Evolutionary conservation across 2,888 invertebrate species (phyloP).

Genomic region (Rotaria magnacalcarata): DNA sequence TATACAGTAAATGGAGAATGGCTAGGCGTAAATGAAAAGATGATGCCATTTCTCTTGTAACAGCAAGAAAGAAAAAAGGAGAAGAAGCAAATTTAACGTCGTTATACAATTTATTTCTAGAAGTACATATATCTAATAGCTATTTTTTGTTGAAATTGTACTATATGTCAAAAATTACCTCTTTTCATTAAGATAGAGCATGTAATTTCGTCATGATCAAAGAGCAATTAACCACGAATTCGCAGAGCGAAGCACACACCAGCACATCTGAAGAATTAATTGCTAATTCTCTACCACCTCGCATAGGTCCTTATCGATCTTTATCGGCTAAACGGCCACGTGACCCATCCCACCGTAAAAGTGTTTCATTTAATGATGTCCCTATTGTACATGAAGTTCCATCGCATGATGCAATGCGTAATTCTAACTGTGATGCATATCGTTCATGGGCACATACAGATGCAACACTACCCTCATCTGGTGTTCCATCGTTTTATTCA

Average conservation of each 20-base stretch:
- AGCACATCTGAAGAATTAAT: background rate
- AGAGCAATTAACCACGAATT: background rate
- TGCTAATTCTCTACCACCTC: background rate
- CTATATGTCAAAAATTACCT: background rate
- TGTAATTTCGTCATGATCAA: background rate
- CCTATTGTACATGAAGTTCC: conserved; percentile 31
- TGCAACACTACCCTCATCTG: background rate
- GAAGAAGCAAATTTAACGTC: background rate
- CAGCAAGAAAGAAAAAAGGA: background rate
- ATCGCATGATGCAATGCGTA: conserved; percentile 3
- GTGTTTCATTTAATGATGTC: conserved; percentile 37
- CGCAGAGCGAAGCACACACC: background rate
- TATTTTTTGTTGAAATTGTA: background rate
- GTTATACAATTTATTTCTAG: background rate
- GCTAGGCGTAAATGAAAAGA: background rate
- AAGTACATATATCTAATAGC: background rate
- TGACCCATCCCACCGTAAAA: background rate
- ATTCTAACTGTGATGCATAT: background rate
- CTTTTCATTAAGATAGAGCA: background rate
- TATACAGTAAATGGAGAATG: background rate
- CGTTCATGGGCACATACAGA: conserved; percentile 18
- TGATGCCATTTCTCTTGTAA: background rate
- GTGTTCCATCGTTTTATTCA: background rate
- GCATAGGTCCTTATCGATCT: background rate
- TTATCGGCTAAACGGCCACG: conserved; percentile 7